Conservation (phyloP, 2,888 invertebrate species). For the Eupithecia abbreviata region DNA sequence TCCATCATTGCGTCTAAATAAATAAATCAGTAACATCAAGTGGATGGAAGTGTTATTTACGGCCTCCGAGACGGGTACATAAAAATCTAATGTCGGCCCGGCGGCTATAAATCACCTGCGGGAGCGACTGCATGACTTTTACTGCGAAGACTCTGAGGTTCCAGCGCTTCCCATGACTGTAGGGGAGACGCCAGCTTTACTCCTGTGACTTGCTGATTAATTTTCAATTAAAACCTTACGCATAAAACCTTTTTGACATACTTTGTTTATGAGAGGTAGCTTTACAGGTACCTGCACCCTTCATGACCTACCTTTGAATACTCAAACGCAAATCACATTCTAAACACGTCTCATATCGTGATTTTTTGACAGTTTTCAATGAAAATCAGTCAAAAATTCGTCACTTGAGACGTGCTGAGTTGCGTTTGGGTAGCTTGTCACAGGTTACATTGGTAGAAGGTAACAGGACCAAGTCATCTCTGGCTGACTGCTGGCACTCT, state of each 20-base stretch:
- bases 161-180: slow-evolving; percentile 70
- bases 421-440: background rate
- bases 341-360: background rate
- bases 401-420: background rate
- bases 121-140: slow-evolving; percentile 56
- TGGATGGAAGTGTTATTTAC: slow-evolving; percentile 69
- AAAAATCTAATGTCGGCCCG: slow-evolving; percentile 72
- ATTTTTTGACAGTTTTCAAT: background rate
- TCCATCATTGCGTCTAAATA: slow-evolving; percentile 73
- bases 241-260: background rate
- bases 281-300: background rate
- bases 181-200: background rate
- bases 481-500: background rate
- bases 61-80: slow-evolving; percentile 71
- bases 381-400: background rate
- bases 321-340: no score
- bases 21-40: slow-evolving; percentile 71
- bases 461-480: background rate
- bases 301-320: no score
- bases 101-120: slow-evolving; percentile 42
- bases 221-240: background rate
- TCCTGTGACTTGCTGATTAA: background rate
- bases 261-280: background rate
- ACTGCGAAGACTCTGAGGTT: slow-evolving; percentile 71
- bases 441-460: background rate